Percentiles rank a stretch among this genome's conserved stretches.
These are phyloP conservation scores for Apus apus DNA, from an alignment of 2,113 vertebrate genomes.

Conservation along the genomic window DNA sequence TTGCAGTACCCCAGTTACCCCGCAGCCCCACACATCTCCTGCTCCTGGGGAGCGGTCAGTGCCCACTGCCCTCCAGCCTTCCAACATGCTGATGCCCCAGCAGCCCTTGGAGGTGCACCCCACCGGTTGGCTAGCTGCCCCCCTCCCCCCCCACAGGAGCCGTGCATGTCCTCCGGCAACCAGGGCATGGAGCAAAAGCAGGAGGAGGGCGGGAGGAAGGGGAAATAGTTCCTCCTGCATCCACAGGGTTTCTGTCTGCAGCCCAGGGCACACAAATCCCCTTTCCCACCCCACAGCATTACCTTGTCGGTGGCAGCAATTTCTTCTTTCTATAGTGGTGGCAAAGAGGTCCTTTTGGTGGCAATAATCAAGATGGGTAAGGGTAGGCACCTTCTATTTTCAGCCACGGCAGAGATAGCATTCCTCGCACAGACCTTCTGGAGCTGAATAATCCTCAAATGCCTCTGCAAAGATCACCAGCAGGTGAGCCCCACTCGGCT, in stretches of 20 bases:
- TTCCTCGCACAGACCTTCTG: conserved; percentile 34
- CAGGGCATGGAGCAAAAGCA: background rate
- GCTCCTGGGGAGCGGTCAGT: background rate
- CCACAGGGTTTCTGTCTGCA: background rate
- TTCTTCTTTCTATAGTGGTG: background rate
- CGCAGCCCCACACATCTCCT: background rate
- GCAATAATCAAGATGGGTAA: background rate
- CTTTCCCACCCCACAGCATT: background rate
- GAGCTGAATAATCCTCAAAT: conserved; percentile 64
- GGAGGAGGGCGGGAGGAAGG: background rate
- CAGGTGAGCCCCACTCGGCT: conserved; percentile 49
- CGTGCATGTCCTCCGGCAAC: background rate
- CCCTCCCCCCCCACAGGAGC: background rate
- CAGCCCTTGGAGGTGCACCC: background rate
- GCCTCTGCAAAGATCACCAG: conserved; percentile 64
- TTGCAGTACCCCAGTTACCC: fast-evolving
- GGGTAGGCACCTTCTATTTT: conserved; percentile 42
- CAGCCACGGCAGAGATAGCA: background rate
- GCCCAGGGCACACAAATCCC: background rate
- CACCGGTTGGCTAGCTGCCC: background rate
- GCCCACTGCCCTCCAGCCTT: background rate
- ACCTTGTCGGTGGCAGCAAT: conserved; percentile 13
- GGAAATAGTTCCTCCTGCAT: background rate
- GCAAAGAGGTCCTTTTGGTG: background rate
- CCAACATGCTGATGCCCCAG: background rate